Base-by-base conservation (phyloP, 1,140 invertebrate species). In the Drosophila sechellia region DNA sequence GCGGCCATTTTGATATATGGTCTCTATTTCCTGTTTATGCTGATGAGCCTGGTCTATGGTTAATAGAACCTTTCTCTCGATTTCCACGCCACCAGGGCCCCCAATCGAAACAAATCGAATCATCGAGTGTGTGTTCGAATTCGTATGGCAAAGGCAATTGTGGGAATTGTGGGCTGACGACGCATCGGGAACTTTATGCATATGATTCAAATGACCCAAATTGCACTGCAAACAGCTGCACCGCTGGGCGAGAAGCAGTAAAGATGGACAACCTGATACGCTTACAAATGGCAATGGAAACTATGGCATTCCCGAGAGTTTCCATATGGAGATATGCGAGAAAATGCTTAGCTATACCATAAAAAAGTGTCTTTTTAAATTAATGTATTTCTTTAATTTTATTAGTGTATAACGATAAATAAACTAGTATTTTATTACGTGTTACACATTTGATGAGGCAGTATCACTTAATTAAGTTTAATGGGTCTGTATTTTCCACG, bases 131-230 rank as follows among this genome's bases (percentile, higher is more conserved):
- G 22, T 39, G 39, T 53, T n/a, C 49, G 54, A 54, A 57, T 49
- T 71, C 40, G 53, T 43, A 77, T 73, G 60, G 68, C 50, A 78
- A 81, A 76, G 66, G 61, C 78, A 75, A 72, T 85, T 87, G 74
- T 77, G 74, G 74, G 74, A 77, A 77, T 10, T 31, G 31, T 31
- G 31, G 31, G 75, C 39, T 25, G 50, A 64, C 48, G 52, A 64
- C 58, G 31, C 31, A 31, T 31, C 31, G 66, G 59, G 79, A 76
- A 83, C 77, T 89, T 77, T 79, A 84, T 87, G 78, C 75, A 86
- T 89, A 89, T 89, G 79, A 84, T 81, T 89, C 73, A 79, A 70
- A 80, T 89, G 84, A 89, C 84, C 84, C 65, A 89, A 89, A 89
- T 89, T 89, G 85, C 69, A 84, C 42, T 63, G 57, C 85, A 89